phyloP scores from a whole-genome alignment of 1,140 invertebrate species.

The Himalopsyche phryganea region DNA sequence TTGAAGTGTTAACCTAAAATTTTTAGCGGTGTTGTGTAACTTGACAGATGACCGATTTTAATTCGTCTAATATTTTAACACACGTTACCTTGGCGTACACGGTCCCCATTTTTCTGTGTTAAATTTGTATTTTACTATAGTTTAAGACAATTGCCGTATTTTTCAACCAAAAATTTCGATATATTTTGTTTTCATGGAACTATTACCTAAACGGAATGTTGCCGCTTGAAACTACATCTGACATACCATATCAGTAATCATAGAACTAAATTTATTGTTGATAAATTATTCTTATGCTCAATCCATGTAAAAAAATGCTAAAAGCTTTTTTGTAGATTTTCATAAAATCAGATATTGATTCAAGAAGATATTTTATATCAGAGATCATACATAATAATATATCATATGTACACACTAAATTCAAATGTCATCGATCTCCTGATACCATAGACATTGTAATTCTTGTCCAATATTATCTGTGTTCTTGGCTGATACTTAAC shows the following conservation, averaged over 20 bases:
- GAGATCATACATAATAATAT: no score
- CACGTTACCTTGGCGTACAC: slow-evolving; percentile 45
- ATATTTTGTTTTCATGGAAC: slow-evolving; percentile 9
- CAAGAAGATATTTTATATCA: no score
- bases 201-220: slow-evolving; percentile 9
- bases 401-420: no score
- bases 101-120: slow-evolving; percentile 39
- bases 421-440: no score
- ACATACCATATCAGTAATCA: background rate
- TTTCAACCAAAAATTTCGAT: background rate
- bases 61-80: background rate
- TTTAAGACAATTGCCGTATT: background rate
- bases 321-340: no score
- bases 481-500: no score
- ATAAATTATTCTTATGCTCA: no score
- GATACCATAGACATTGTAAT: no score
- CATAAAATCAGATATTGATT: no score
- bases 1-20: slow-evolving; percentile 34
- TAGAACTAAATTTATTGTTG: no score
- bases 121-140: background rate
- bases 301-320: no score
- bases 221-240: background rate
- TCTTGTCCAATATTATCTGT: no score
- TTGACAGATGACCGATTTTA: slow-evolving; percentile 14
- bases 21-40: slow-evolving; percentile 18